Conservation (phyloP, 2,113 vertebrate genomes). For the Pelecanoides urinatrix region DNA sequence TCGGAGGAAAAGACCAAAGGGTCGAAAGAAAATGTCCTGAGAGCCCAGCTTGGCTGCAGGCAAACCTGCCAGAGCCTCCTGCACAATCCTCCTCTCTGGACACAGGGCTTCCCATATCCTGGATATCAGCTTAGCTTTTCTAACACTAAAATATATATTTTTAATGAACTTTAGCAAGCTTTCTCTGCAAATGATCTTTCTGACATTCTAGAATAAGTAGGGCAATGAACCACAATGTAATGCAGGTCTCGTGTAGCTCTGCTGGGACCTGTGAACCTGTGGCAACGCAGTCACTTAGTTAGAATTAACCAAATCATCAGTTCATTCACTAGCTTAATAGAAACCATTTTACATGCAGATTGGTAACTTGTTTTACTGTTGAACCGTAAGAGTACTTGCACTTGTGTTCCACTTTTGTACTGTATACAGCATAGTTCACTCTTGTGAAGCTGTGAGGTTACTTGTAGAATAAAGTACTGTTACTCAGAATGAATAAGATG, state of each 20-base stretch:
- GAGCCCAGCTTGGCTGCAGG: background rate
- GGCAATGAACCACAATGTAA: background rate
- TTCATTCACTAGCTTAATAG: background rate
- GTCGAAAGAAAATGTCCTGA: background rate
- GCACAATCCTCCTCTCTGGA: background rate
- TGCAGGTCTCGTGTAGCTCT: background rate
- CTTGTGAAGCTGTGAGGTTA: background rate
- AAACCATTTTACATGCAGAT: background rate
- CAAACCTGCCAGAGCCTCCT: background rate
- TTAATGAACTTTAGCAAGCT: constrained; percentile 9
- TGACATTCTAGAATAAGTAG: background rate
- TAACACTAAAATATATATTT: background rate
- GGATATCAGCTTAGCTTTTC: background rate
- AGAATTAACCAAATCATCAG: background rate
- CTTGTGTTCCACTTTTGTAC: background rate
- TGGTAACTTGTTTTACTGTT: background rate
- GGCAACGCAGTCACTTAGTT: background rate
- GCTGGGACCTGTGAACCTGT: background rate
- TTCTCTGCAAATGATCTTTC: constrained; percentile 1
- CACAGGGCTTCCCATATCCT: background rate
- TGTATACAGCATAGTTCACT: background rate
- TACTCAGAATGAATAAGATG: background rate
- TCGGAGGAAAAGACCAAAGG: background rate
- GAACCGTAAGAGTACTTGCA: background rate
- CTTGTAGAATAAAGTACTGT: background rate